These are phyloP conservation scores for Gyps fulvus DNA, from an alignment of 2,113 vertebrate species.

Conservation along the genomic window DNA sequence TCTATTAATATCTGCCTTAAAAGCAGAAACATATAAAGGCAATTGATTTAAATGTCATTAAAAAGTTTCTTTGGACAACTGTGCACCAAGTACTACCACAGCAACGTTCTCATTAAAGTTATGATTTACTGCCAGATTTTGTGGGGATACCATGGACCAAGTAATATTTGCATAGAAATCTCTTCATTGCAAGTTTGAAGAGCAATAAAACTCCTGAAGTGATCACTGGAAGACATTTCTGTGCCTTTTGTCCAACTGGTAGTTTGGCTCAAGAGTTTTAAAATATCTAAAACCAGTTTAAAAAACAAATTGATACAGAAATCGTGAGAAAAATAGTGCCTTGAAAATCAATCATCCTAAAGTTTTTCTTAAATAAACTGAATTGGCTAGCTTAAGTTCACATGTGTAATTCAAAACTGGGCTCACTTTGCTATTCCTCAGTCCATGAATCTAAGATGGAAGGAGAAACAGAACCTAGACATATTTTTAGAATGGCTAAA, in stretches of 20 bases:
- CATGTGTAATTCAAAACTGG: background rate
- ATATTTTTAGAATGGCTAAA: background rate
- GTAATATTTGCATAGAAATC: background rate
- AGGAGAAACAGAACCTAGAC: background rate
- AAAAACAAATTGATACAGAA: background rate
- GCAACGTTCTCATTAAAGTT: background rate
- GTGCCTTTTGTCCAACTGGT: background rate
- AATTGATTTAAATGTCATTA: background rate
- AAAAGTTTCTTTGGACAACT: background rate
- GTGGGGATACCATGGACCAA: background rate
- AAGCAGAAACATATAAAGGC: background rate
- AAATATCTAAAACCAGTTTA: background rate
- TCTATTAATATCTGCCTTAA: background rate
- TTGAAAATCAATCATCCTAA: background rate
- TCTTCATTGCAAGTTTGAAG: background rate
- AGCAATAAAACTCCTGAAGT: background rate
- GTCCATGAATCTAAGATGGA: background rate
- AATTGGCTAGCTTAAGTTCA: background rate
- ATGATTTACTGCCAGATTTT: background rate
- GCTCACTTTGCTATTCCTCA: background rate
- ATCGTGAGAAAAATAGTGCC: background rate
- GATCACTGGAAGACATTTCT: background rate
- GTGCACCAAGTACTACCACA: background rate
- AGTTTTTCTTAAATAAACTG: background rate
- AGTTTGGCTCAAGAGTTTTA: background rate